phyloP scores from a whole-genome alignment of 2,797 vertebrate species.

The Chanos chanos region DNA sequence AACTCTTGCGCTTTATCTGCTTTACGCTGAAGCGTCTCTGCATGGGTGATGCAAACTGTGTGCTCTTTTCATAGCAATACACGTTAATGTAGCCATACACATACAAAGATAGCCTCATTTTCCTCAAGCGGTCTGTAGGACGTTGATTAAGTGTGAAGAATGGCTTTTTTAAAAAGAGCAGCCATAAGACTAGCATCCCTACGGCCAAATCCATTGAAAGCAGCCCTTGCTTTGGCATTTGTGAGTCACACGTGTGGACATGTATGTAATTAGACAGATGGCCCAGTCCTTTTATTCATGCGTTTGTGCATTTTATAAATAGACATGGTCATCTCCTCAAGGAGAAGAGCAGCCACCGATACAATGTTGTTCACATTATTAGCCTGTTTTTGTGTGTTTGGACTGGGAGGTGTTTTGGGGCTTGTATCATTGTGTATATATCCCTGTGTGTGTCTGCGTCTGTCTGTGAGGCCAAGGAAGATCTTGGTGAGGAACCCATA shows the following conservation, averaged over 20 bases:
- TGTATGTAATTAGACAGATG: conserved; percentile 52
- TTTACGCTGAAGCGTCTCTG: neutral
- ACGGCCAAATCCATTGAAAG: conserved; percentile 37
- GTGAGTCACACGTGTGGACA: conserved; percentile 50
- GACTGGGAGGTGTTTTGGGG: conserved; percentile 18
- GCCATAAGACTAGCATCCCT: conserved; percentile 30
- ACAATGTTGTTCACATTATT: neutral
- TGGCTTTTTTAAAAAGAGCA: conserved; percentile 45
- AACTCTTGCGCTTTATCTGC: neutral
- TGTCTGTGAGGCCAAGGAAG: no score
- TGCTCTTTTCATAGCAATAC: conserved; percentile 8
- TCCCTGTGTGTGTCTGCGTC: no score
- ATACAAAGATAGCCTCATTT: neutral
- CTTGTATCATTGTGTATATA: neutral
- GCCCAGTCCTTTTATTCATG: conserved; percentile 30
- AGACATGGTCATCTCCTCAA: conserved; percentile 12
- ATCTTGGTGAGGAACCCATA: no score
- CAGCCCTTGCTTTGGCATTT: conserved; percentile 49
- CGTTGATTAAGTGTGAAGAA: conserved; percentile 35
- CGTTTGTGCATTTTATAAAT: conserved; percentile 43
- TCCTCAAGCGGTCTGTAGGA: conserved; percentile 3
- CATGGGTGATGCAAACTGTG: neutral
- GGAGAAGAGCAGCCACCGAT: conserved; percentile 1
- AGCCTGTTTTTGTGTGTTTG: neutral
- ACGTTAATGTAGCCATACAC: conserved; percentile 1